phyloP scores from a whole-genome alignment of 2,113 vertebrate genomes.

The Antechinus stuartii region DNA sequence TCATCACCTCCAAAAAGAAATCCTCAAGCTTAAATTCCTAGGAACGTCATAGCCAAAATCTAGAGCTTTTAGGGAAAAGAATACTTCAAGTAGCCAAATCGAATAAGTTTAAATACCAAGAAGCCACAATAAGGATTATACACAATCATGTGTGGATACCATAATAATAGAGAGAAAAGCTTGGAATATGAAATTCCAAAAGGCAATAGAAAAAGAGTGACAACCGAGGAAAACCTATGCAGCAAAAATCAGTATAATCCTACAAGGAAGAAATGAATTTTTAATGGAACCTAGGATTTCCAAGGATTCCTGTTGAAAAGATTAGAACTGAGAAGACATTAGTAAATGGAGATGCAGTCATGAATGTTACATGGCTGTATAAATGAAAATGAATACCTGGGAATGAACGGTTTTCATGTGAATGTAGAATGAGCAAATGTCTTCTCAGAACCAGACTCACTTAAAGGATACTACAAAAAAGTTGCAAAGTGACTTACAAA shows the following conservation, averaged over 20 bases:
- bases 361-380: neutral
- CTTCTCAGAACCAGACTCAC: neutral
- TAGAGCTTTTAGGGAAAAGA: neutral
- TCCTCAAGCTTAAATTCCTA: neutral
- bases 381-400: neutral
- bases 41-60: neutral
- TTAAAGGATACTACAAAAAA: neutral
- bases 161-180: neutral
- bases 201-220: neutral
- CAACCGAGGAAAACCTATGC: neutral
- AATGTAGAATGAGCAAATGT: neutral
- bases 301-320: neutral
- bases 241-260: neutral
- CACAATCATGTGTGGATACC: neutral
- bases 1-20: neutral
- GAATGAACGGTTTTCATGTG: neutral
- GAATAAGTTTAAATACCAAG: neutral
- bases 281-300: neutral
- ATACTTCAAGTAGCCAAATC: neutral
- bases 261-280: neutral
- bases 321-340: neutral
- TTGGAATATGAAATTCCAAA: neutral
- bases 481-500: neutral
- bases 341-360: neutral
- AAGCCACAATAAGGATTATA: neutral